Conservation (phyloP, 1,140 invertebrate species). For the Elymnias hypermnestra region DNA sequence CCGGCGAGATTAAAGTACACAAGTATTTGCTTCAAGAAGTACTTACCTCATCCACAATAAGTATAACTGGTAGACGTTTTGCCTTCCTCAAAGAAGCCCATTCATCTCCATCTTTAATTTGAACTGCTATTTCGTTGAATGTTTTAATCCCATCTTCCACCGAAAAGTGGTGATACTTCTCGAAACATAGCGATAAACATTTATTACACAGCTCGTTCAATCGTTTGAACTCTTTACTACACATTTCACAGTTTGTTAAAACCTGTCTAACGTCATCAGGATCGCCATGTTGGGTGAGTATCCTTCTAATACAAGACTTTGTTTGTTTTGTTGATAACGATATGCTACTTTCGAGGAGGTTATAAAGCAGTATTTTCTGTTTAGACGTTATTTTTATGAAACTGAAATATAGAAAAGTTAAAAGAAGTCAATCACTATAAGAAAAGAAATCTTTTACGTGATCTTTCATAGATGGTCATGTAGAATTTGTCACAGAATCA, state of each 20-base stretch:
- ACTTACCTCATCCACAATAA: slow-evolving; percentile 81
- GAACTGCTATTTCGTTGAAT: slow-evolving; percentile 58
- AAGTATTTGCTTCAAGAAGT: slow-evolving; percentile 1
- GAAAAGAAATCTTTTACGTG: too few relatives aligned
- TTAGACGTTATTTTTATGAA: slow-evolving; percentile 53
- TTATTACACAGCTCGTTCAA: slow-evolving; percentile 70
- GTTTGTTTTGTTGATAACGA: slow-evolving; percentile 44
- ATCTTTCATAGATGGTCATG: too few relatives aligned
- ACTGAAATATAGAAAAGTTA: too few relatives aligned
- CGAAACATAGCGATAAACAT: slow-evolving; percentile 72
- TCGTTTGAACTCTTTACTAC: slow-evolving; percentile 43
- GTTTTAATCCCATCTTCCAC: slow-evolving; percentile 64
- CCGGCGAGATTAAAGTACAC: not conserved
- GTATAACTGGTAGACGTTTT: slow-evolving; percentile 77
- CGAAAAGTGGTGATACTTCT: slow-evolving; percentile 54
- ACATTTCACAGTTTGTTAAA: slow-evolving; percentile 32
- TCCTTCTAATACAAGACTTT: slow-evolving; percentile 50
- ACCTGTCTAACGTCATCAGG: slow-evolving; percentile 33
- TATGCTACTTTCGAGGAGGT: slow-evolving; percentile 47
- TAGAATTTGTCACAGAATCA: too few relatives aligned
- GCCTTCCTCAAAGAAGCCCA: slow-evolving; percentile 59
- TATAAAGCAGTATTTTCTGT: slow-evolving; percentile 61
- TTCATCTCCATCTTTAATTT: slow-evolving; percentile 46
- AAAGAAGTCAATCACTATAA: too few relatives aligned
- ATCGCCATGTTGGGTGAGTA: slow-evolving; percentile 57